Percentiles rank a stretch among this genome's conserved stretches.
These are phyloP conservation scores for Panagrolaimus sp. DNA, from an alignment of 1,140 invertebrate species.

Conservation along the genomic window DNA sequence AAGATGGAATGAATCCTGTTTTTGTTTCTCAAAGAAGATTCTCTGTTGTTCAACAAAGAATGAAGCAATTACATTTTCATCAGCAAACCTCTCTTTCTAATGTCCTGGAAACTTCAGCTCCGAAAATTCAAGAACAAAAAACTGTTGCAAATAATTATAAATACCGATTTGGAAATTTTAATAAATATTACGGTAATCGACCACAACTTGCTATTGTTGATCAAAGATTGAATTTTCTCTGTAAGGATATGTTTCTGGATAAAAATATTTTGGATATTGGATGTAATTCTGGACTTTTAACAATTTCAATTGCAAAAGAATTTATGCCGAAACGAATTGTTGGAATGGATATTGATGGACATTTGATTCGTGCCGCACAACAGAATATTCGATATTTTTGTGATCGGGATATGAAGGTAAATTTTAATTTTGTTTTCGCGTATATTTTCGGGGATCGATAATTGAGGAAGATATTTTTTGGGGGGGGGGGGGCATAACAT, in stretches of 20 bases:
- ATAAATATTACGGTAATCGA: slow-evolving; percentile 14
- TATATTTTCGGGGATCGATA: slow-evolving; percentile 71
- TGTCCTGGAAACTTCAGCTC: background rate
- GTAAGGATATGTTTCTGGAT: slow-evolving; percentile 57
- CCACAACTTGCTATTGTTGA: slow-evolving; percentile 15
- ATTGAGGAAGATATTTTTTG: slow-evolving; percentile 73
- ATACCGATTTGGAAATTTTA: slow-evolving; percentile 26
- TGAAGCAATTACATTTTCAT: background rate
- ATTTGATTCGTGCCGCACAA: slow-evolving; percentile 74
- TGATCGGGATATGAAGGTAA: slow-evolving; percentile 59
- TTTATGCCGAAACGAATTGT: slow-evolving; percentile 76
- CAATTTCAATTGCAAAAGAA: slow-evolving; percentile 73
- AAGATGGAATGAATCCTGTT: slow-evolving; percentile 14
- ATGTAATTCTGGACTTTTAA: slow-evolving; percentile 91
- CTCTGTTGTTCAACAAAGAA: slow-evolving; percentile 10
- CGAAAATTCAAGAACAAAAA: slow-evolving; percentile 19
- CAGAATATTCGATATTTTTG: slow-evolving; percentile 76
- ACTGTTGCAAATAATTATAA: background rate
- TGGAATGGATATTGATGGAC: slow-evolving; percentile 88
- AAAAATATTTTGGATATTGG: slow-evolving; percentile 93
- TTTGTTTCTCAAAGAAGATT: slow-evolving; percentile 22
- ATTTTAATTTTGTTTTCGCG: background rate
- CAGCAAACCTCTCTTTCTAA: background rate
- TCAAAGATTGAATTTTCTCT: slow-evolving; percentile 19
- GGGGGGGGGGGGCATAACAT: too few species aligned